phyloP scores from a whole-genome alignment of 2,797 vertebrate species.

The Syndactyla subalaris region DNA sequence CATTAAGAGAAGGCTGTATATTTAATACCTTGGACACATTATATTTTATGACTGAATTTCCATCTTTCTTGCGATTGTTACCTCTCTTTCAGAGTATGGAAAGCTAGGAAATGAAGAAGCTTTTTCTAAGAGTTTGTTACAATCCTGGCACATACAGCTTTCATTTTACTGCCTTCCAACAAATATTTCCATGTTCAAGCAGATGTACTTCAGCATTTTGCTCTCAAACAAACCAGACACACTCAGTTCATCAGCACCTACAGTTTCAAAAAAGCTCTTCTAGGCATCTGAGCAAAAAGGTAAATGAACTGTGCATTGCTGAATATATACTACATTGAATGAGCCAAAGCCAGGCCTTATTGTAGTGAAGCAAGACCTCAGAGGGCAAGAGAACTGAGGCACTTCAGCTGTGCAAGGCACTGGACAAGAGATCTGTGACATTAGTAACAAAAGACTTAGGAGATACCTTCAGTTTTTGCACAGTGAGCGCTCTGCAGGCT shows the following conservation, averaged over 20 bases:
- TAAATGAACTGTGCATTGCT: neutral
- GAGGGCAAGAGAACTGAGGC: neutral
- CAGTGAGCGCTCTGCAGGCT: neutral
- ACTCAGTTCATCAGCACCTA: neutral
- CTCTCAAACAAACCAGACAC: neutral
- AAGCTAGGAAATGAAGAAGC: neutral
- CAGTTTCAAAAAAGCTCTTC: neutral
- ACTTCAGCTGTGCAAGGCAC: neutral
- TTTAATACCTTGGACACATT: neutral
- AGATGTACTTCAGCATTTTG: neutral
- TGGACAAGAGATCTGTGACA: neutral
- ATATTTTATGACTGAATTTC: neutral
- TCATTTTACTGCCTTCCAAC: neutral
- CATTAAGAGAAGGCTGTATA: neutral
- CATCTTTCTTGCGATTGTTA: neutral
- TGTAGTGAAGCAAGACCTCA: neutral
- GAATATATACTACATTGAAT: neutral
- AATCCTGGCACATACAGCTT: neutral
- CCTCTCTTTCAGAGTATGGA: neutral
- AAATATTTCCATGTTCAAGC: neutral
- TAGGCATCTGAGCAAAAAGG: neutral
- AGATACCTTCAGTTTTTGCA: neutral
- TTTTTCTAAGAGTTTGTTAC: neutral
- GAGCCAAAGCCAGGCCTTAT: neutral
- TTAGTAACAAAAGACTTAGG: neutral